Base-by-base conservation (phyloP, 2,113 vertebrate species). In the Phaethon lepturus region DNA sequence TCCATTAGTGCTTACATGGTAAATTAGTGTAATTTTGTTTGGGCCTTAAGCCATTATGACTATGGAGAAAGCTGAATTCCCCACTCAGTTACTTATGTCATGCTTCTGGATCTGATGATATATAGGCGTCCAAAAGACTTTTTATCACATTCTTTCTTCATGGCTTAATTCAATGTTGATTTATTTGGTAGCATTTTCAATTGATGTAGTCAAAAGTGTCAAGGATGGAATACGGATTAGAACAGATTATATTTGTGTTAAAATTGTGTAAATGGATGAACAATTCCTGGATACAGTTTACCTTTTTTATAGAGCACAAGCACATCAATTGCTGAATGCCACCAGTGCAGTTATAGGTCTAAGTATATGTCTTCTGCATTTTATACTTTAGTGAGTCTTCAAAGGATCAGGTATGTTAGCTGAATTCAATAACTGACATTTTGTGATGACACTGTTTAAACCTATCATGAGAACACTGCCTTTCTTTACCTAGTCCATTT, bases 151-250 rank as follows among this genome's bases (percentile, higher is more conserved):
- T 95, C 90, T 96, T 96, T 97, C 91, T 96, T 97, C 95, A 90
- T 95, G 94, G 90, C 96, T 98, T 98, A 97, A 97, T 98, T 96
- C 94, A 86, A 33, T 0, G 15, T 96, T 98, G 97, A 98, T 98
- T 97, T 98, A 97, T 98, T 95, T 97, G 97, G 94, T 96, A 49
- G 87, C 83, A 50, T 96, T 97, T 90, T 92, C 96, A 94, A 91
- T 97, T 90, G 81, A 83, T 93, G 75, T 38, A 86, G 87, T 97
- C 97, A 59, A 96, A 97, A 95, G 92, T 97, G 96, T 97, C 98
- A 96, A 97, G 98, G 97, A 94, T 11, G 42, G 93, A 97, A 95
- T 96, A 96, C 96, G 92, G 97, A 97, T 98, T 97, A 98, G 95
- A 96, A 92, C 95, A 97, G 96, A 98, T 98, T 95, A 97, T 96